A percentile compares a stretch with the other conserved stretches of the same genome.
These are phyloP conservation scores for Otus sunia DNA, from an alignment of 2,113 vertebrate species.

Conservation along the genomic window DNA sequence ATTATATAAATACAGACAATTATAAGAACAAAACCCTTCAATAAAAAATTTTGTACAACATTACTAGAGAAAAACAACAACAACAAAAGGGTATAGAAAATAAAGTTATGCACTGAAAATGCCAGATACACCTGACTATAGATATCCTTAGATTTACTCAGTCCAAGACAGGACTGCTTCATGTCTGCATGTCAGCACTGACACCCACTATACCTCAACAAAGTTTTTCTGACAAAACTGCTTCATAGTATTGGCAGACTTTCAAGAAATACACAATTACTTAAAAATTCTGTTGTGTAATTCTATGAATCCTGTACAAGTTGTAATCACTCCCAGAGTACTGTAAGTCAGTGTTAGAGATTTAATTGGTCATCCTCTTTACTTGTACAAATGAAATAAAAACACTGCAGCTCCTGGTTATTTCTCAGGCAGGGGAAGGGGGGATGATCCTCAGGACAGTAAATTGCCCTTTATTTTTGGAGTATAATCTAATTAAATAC, in stretches of 20 bases:
- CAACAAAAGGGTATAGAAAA: neutral
- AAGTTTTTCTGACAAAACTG: neutral
- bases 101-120: neutral
- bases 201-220: neutral
- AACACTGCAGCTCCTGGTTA: neutral
- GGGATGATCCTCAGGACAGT: neutral
- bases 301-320: neutral
- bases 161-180: neutral
- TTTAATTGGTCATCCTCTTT: neutral
- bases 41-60: neutral
- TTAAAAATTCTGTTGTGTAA: neutral
- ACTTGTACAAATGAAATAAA: neutral
- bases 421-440: neutral
- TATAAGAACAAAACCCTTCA: neutral
- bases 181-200: neutral
- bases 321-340: neutral
- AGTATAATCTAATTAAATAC: neutral
- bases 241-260: neutral
- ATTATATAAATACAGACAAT: neutral
- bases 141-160: neutral
- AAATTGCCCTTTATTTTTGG: neutral
- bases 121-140: neutral
- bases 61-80: neutral
- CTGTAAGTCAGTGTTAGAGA: neutral
- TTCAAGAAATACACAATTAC: neutral